Base-by-base conservation (phyloP, 2,113 vertebrate genomes). In the Gavialis gangeticus region DNA sequence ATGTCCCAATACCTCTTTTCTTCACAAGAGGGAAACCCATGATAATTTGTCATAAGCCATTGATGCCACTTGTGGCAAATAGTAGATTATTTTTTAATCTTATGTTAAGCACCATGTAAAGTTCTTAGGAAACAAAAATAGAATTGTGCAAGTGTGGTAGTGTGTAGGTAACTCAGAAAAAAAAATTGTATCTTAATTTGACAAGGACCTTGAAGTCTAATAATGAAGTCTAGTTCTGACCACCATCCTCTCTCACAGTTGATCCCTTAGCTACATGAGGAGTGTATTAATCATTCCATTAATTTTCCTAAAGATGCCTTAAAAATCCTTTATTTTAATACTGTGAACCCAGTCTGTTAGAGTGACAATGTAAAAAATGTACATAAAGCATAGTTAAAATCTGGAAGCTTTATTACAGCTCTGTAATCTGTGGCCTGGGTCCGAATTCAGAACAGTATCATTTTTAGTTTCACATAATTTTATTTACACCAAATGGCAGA, bases 11-110 rank as follows among this genome's bases (percentile, higher is more conserved):
- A 71, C 22, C 2, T 6, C 15, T 16, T 85, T 81, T 12, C 56
- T 55, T 62, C n/a, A 34, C 63, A 13, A 77, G 18, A 86, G 25
- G 3, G 5, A 62, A 91, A 12, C 5, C 6, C 37, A 80, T 10
- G 46, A 89, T 62, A 22, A 4, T 30, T 89, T 95, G 56, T 12
- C 69, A 82, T 58, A 92, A 92, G 56, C 30, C 80, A 84, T 30
- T 95, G 90, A 91, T 96, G 90, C 94, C 88, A 97, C 34, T 84
- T 96, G 82, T 64, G 78, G 92, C 18, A 96, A 91, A 69, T 24
- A 56, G 16, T 6, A 54, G 30, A 88, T 14, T 83, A 13, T 12
- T 34, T 92, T 89, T 85, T 73, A 76, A 76, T 18, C 69, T 12
- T 30, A 7, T 21, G 57, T 60, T 27, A 86, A 84, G 3, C 9